phyloP scores from a whole-genome alignment of 2,888 invertebrate genomes.

The Synanthedon vespiformis region DNA sequence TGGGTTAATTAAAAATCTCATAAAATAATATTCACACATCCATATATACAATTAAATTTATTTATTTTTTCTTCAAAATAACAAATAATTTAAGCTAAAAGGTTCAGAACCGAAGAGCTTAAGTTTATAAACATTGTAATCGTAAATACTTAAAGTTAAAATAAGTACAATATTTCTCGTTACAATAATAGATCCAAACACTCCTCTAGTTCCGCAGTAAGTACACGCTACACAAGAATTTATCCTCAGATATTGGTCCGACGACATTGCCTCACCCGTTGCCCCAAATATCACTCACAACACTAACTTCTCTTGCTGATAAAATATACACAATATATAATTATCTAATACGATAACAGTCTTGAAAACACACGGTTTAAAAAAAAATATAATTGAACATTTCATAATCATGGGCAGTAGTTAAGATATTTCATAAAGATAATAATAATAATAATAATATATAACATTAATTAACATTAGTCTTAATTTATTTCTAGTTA shows the following conservation, averaged over 20 bases:
- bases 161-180: slow-evolving; percentile 11
- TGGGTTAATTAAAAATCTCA: not conserved
- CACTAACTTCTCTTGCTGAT: slow-evolving; percentile 4
- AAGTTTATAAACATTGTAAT: slow-evolving; percentile 25
- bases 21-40: slow-evolving; percentile 6
- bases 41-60: slow-evolving; percentile 61
- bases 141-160: slow-evolving; percentile 24
- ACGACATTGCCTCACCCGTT: slow-evolving; percentile 9
- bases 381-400: not conserved
- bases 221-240: not conserved
- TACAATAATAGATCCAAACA: slow-evolving; percentile 13
- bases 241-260: slow-evolving; percentile 30
- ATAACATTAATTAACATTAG: too few relatives aligned
- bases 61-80: slow-evolving; percentile 55
- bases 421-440: not conserved
- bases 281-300: slow-evolving; percentile 21
- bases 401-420: not conserved
- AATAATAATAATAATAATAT: too few relatives aligned
- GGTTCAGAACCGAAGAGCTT: slow-evolving; percentile 56
- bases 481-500: not conserved
- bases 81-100: slow-evolving; percentile 60
- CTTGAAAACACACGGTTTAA: not conserved
- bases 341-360: not conserved
- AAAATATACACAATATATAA: not conserved
- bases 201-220: slow-evolving; percentile 7